A percentile compares a stretch with the other conserved stretches of the same genome.
Evolutionary conservation across 2,797 vertebrate genomes (phyloP).

Genomic region (Myoxocephalus aenaeus): DNA sequence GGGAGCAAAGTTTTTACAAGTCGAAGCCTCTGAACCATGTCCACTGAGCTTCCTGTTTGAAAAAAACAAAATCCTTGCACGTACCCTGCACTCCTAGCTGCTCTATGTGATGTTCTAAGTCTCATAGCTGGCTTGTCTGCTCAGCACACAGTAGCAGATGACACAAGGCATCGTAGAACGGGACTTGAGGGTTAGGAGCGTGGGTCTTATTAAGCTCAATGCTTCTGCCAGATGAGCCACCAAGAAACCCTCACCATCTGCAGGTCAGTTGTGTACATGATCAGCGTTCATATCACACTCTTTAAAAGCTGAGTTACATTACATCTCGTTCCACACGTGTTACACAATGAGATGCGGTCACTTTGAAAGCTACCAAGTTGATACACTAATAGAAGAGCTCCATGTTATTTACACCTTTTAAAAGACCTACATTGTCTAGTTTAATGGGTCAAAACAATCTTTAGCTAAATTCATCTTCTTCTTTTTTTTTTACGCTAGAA

Average conservation of each 20-base stretch:
- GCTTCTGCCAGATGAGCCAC: slow-evolving; percentile 1
- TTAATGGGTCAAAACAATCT: neutral
- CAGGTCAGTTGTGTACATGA: neutral
- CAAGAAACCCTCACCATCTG: neutral
- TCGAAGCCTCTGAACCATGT: slow-evolving; percentile 73
- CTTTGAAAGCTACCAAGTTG: neutral
- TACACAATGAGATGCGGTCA: neutral
- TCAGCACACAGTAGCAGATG: slow-evolving; percentile 17
- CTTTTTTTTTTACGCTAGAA: neutral
- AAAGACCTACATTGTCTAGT: neutral
- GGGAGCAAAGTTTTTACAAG: slow-evolving; percentile 74
- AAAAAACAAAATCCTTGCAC: slow-evolving; percentile 11
- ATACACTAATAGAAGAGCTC: neutral
- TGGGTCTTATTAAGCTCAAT: neutral
- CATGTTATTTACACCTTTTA: neutral
- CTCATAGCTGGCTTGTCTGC: slow-evolving; percentile 4
- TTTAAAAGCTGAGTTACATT: neutral
- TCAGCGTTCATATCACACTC: neutral
- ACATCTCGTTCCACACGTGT: neutral
- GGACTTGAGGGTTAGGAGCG: neutral
- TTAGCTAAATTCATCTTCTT: neutral
- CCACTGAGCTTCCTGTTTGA: slow-evolving; percentile 63
- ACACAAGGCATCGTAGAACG: neutral
- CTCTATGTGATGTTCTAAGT: slow-evolving; percentile 8
- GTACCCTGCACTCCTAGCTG: slow-evolving; percentile 11